A percentile compares a stretch with the other conserved stretches of the same genome.
Evolutionary conservation across 2,888 invertebrate genomes (phyloP).

Genomic region (Gryllus longicercus): DNA sequence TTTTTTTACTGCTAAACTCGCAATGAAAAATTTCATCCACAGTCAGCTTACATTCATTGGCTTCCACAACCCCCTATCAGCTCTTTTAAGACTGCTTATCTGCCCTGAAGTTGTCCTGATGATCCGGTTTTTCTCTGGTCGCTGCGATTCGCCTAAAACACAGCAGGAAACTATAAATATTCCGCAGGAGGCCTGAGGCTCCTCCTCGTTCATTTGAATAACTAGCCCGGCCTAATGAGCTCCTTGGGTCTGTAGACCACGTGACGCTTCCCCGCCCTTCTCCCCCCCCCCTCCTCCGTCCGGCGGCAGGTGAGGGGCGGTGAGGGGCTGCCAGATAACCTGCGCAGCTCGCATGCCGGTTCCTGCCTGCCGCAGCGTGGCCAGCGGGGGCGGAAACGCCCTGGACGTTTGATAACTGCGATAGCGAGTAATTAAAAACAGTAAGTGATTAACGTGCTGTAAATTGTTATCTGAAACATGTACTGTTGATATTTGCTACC

Average conservation of each 20-base stretch:
- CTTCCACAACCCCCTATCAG: no score
- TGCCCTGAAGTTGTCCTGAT: no score
- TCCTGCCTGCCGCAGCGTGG: background rate
- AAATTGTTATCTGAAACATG: background rate
- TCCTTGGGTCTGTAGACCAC: background rate
- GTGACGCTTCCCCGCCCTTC: background rate
- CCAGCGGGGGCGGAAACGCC: background rate
- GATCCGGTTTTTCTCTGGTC: no score
- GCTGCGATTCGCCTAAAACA: background rate
- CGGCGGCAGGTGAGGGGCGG: no score
- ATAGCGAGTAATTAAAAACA: background rate
- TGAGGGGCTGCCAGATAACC: background rate
- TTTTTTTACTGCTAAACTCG: no score
- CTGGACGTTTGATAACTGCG: background rate
- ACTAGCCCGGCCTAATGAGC: background rate
- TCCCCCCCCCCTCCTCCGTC: no score
- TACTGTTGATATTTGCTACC: background rate
- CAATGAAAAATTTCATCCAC: no score
- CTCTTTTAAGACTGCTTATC: no score
- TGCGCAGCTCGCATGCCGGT: background rate
- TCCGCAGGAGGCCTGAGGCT: background rate
- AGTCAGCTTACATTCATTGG: no score
- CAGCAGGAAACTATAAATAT: constrained; percentile 1
- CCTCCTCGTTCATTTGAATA: background rate
- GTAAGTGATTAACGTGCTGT: background rate